A percentile compares a stretch with the other conserved stretches of the same genome.
Evolutionary conservation across 2,113 vertebrate genomes (phyloP).

Genomic region (Suricata suricatta): DNA sequence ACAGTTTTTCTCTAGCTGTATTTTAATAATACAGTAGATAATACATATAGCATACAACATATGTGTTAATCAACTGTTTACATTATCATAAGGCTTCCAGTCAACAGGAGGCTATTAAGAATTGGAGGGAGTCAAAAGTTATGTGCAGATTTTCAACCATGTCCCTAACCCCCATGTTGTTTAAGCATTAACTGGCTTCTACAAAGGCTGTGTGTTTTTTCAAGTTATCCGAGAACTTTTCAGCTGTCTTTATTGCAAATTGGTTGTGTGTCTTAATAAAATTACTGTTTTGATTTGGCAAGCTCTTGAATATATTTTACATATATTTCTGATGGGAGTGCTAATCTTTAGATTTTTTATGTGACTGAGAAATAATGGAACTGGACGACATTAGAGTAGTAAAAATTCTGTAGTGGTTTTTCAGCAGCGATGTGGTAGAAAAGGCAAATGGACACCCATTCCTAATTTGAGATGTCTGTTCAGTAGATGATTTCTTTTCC

Average conservation of each 20-base stretch:
- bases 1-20: not conserved
- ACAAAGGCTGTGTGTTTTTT: not conserved
- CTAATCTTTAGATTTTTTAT: slow-evolving; percentile 33
- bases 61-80: not conserved
- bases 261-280: not conserved
- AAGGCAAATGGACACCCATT: slow-evolving; percentile 77
- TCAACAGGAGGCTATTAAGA: not conserved
- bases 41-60: not conserved
- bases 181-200: not conserved
- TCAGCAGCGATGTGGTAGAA: slow-evolving; percentile 78
- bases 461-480: slow-evolving; percentile 39
- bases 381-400: slow-evolving; percentile 90
- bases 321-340: not conserved
- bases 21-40: not conserved
- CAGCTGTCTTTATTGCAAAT: not conserved
- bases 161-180: not conserved
- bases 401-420: slow-evolving; percentile 87
- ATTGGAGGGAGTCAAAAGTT: not conserved
- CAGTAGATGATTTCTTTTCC: not conserved
- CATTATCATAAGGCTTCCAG: not conserved
- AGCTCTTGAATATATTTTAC: not conserved
- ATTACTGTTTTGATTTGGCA: not conserved
- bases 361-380: slow-evolving; percentile 90
- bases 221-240: not conserved
- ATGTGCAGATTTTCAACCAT: not conserved